Conservation (phyloP, 2,888 invertebrate genomes). For the Thelaira solivaga region DNA sequence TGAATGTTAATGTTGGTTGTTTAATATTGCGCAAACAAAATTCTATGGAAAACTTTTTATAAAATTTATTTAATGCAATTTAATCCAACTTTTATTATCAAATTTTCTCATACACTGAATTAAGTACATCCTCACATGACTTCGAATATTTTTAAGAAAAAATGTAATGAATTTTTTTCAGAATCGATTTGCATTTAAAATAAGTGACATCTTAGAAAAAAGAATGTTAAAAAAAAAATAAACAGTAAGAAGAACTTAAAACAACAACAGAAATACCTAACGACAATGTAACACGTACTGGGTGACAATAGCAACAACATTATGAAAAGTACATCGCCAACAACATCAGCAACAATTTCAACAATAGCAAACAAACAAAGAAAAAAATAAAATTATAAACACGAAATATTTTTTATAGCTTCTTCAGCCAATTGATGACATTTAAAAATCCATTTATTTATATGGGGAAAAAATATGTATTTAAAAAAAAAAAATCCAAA, state of each 20-base stretch:
- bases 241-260: slow-evolving; percentile 15
- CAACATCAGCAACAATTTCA: not conserved
- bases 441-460: slow-evolving; percentile 61
- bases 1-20: slow-evolving; percentile 4
- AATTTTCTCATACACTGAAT: slow-evolving; percentile 36
- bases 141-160: not conserved
- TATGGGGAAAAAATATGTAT: slow-evolving; percentile 40
- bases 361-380: not conserved
- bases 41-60: slow-evolving; percentile 22
- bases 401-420: slow-evolving; percentile 60
- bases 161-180: slow-evolving; percentile 11
- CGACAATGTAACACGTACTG: slow-evolving; percentile 34
- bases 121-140: not conserved
- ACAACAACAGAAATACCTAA: slow-evolving; percentile 15
- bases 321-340: slow-evolving; percentile 35
- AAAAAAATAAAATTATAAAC: slow-evolving; percentile 18
- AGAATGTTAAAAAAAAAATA: not conserved
- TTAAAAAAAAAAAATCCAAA: slow-evolving; percentile 11
- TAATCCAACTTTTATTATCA: slow-evolving; percentile 30
- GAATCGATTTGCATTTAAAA: slow-evolving; percentile 57
- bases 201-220: slow-evolving; percentile 33
- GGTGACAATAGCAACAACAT: slow-evolving; percentile 33
- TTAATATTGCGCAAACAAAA: not conserved
- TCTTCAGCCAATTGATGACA: slow-evolving; percentile 59
- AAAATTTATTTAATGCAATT: too few relatives aligned